Percentiles rank a stretch among this genome's conserved stretches.
Evolutionary conservation across 2,888 invertebrate genomes (phyloP).

Genomic region (Brachypalpus laphriformis): DNA sequence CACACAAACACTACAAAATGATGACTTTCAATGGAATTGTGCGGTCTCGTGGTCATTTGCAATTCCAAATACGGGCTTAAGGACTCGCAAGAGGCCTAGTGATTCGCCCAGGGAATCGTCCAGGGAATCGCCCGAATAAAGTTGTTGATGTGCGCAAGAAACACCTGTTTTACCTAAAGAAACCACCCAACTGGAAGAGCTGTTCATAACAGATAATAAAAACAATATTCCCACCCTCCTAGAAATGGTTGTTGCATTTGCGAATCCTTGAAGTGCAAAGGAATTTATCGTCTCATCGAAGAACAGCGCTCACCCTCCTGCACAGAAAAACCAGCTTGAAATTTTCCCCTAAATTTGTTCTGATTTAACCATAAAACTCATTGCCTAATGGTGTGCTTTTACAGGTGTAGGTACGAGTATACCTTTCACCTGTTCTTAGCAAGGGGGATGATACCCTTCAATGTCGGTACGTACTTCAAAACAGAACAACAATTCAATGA

Average conservation of each 20-base stretch:
- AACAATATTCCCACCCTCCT: background rate
- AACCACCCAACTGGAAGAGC: constrained; percentile 30
- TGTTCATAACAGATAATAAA: constrained; percentile 25
- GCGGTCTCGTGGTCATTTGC: constrained; percentile 56
- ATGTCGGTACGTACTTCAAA: constrained; percentile 13
- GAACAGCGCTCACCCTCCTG: background rate
- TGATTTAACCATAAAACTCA: constrained; percentile 63
- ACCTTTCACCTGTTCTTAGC: constrained; percentile 6
- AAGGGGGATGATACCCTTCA: constrained; percentile 29
- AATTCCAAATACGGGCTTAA: constrained; percentile 54
- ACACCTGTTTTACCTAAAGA: constrained; percentile 50
- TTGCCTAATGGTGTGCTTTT: constrained; percentile 42
- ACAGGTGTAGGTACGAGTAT: constrained; percentile 7
- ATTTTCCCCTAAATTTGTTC: constrained; percentile 58
- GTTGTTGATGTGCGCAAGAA: constrained; percentile 8
- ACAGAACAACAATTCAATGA: constrained; percentile 1
- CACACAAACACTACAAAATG: constrained; percentile 27
- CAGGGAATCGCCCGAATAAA: constrained; percentile 4
- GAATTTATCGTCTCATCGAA: constrained; percentile 49
- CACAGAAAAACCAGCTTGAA: background rate
- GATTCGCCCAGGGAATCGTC: background rate
- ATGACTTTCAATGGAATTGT: constrained; percentile 47
- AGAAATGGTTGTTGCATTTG: constrained; percentile 35
- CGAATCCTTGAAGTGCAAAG: constrained; percentile 23
- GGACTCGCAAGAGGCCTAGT: constrained; percentile 15